Conservation (phyloP, 2,797 vertebrate genomes). For the Pelochelys cantorii region DNA sequence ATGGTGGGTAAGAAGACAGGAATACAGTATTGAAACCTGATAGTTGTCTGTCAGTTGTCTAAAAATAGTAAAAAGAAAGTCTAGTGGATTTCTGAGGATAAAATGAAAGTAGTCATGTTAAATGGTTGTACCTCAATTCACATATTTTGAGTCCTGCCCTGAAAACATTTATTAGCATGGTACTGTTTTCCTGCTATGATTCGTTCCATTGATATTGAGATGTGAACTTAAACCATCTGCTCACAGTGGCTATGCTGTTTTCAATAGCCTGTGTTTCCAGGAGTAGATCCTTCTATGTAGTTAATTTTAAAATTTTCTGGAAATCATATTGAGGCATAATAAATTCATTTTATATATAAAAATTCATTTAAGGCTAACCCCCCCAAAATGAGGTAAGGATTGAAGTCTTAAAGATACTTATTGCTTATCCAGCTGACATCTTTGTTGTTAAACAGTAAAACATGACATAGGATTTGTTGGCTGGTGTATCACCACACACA, state of each 20-base stretch:
- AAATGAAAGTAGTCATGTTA: neutral
- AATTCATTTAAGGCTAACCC: neutral
- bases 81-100: neutral
- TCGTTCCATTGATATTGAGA: neutral
- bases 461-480: neutral
- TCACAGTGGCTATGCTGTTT: neutral
- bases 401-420: neutral
- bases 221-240: neutral
- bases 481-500: neutral
- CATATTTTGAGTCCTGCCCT: neutral
- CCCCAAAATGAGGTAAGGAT: neutral
- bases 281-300: neutral
- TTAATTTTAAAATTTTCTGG: neutral
- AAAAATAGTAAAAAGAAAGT: neutral
- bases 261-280: neutral
- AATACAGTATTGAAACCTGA: neutral
- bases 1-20: neutral
- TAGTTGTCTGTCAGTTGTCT: neutral
- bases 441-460: neutral
- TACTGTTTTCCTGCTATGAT: neutral
- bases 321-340: neutral
- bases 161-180: neutral
- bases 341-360: too few species aligned
- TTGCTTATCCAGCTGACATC: neutral
- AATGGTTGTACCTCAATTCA: neutral